Base-by-base conservation (phyloP, 2,888 invertebrate species). In the Trissoscelio sp. region DNA sequence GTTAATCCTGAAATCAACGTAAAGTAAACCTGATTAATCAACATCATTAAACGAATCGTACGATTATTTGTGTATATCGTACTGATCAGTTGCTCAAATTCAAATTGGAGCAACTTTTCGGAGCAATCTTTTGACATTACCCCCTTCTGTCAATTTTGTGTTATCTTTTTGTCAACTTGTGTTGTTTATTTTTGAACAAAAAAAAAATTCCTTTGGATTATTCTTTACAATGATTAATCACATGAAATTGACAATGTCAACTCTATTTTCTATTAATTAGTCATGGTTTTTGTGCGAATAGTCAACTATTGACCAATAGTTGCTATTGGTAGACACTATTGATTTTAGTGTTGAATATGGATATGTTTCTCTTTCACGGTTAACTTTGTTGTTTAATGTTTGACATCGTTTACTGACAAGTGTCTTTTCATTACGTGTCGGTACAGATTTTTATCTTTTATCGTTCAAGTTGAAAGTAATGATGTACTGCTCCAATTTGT, bases 321-420 rank as follows among this genome's bases (percentile, higher is more conserved):
- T 60, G 39, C 42, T 67, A 77, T 77, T 77, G 75, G 60, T 67
- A 51, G 58, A 34, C 67, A 39, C 39, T 77, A 67, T 77, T 53
- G 75, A 77, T 77, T 67, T 58, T 67, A 24, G 24, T 42, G 51
- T 46, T 62, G 44, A 42, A 72, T 53, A 64, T 64, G 51, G 18
- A 42, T 57, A 20, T 53, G 18, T 72, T 60, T 20, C 37, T 58
- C 39, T 72, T 39, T 24, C 20, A 62, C 18, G 28, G 6, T 39
- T 6, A 20, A 11, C 31, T 46, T 57, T 53, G 53, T 12, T 39
- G 16, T 11, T 69, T 44, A 58, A 37, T 42, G 28, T 60, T 42
- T 37, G 11, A 44, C 31, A 46, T 46, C 28, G 37, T 39, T 48
- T n/a, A 57, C 9, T 64, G 66, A 60, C 48, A 73, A 55, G 31